Conservation (phyloP, 2,888 invertebrate species). For the Chironomus riparius region DNA sequence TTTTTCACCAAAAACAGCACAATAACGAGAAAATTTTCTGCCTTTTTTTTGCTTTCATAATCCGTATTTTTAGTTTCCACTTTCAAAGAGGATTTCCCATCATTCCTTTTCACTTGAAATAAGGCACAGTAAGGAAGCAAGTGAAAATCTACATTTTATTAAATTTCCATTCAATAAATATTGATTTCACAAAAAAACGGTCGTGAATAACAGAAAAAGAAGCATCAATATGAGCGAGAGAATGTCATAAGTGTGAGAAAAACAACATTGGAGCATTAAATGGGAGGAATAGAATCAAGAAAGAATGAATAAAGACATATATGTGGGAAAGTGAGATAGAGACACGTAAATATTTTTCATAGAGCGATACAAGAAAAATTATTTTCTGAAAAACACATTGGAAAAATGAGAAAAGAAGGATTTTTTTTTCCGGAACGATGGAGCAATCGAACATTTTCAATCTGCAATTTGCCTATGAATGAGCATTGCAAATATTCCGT, state of each 20-base stretch:
- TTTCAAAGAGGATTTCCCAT: neutral
- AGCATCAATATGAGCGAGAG: neutral
- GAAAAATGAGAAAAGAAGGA: neutral
- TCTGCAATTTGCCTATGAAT: neutral
- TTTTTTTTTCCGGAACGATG: neutral
- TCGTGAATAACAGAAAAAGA: neutral
- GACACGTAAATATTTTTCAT: no score
- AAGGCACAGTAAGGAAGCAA: neutral
- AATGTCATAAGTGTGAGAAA: neutral
- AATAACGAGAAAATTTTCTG: no score
- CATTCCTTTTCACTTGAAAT: neutral
- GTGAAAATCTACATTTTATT: slow-evolving; percentile 16
- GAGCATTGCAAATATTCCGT: neutral
- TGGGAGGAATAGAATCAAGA: neutral
- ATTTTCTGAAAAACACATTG: neutral
- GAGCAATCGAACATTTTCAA: neutral
- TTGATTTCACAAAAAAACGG: slow-evolving; percentile 9
- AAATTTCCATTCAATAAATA: slow-evolving; percentile 21
- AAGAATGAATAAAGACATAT: neutral
- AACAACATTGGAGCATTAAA: neutral
- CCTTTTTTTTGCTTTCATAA: no score
- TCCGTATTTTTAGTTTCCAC: no score
- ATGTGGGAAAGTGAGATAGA: no score
- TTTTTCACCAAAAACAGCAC: no score
- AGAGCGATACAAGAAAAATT: no score